phyloP scores from a whole-genome alignment of 2,888 invertebrate species.

The Lithophane leautieri region DNA sequence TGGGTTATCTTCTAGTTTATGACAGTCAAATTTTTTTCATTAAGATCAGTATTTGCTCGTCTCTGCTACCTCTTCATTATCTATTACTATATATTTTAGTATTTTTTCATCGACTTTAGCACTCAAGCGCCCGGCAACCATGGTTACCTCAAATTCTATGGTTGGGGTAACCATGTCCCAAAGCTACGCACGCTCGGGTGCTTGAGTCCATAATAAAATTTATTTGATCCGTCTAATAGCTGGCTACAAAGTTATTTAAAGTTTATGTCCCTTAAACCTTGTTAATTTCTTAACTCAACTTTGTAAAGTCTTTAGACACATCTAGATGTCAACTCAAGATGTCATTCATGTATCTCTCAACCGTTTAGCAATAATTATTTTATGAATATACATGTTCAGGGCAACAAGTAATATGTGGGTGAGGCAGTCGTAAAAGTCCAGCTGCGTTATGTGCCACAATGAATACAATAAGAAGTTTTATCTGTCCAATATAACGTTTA shows the following conservation, averaged over 20 bases:
- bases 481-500: conserved; percentile 68
- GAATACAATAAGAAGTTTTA: conserved; percentile 73
- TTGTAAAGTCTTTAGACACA: conserved; percentile 13
- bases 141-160: too few relatives aligned
- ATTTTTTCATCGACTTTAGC: neutral
- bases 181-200: too few relatives aligned
- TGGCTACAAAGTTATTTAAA: conserved; percentile 20
- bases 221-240: neutral
- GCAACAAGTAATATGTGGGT: conserved; percentile 71
- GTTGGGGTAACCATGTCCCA: too few relatives aligned
- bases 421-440: conserved; percentile 75
- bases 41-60: neutral
- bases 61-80: neutral
- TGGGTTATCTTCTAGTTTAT: neutral
- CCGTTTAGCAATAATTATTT: conserved; percentile 61
- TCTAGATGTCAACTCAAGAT: conserved; percentile 40
- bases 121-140: too few relatives aligned
- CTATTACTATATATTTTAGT: neutral
- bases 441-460: conserved; percentile 74
- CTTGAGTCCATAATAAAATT: neutral
- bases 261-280: conserved; percentile 17
- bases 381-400: conserved; percentile 67
- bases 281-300: conserved; percentile 36
- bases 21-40: neutral
- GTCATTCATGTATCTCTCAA: conserved; percentile 34